phyloP scores from a whole-genome alignment of 2,888 invertebrate genomes.

The Odiellus spinosus region DNA sequence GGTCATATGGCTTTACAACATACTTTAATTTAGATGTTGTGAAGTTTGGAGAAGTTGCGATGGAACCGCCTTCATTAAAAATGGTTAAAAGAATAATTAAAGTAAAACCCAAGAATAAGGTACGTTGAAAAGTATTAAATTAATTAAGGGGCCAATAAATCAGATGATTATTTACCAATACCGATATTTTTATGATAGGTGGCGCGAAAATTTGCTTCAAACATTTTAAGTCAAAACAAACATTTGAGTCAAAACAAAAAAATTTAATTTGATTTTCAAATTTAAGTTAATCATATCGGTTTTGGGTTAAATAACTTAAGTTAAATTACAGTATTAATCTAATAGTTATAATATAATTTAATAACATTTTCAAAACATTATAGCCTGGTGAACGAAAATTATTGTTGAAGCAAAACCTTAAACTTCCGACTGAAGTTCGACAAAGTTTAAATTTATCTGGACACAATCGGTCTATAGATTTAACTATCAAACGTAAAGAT shows the following conservation, averaged over 20 bases:
- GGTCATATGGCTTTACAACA: too few species aligned
- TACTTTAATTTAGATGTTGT: slow-evolving; percentile 5
- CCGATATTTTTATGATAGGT: too few species aligned
- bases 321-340: background rate
- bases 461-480: background rate
- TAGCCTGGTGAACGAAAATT: slow-evolving; percentile 8
- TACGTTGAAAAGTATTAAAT: too few species aligned
- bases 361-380: background rate
- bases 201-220: too few species aligned
- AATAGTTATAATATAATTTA: background rate
- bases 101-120: too few species aligned
- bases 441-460: too few species aligned
- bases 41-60: slow-evolving; percentile 12
- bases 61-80: slow-evolving; percentile 10
- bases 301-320: too few species aligned
- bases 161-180: background rate
- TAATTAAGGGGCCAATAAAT: too few species aligned
- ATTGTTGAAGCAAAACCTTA: slow-evolving; percentile 1
- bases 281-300: too few species aligned
- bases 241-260: too few species aligned
- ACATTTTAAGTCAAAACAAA: too few species aligned
- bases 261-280: too few species aligned
- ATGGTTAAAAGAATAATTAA: slow-evolving; percentile 6
- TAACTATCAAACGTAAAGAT: slow-evolving; percentile 6
- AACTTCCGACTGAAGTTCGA: background rate